Base-by-base conservation (phyloP, 2,113 vertebrate species). In the Cephalopholis sonnerati region DNA sequence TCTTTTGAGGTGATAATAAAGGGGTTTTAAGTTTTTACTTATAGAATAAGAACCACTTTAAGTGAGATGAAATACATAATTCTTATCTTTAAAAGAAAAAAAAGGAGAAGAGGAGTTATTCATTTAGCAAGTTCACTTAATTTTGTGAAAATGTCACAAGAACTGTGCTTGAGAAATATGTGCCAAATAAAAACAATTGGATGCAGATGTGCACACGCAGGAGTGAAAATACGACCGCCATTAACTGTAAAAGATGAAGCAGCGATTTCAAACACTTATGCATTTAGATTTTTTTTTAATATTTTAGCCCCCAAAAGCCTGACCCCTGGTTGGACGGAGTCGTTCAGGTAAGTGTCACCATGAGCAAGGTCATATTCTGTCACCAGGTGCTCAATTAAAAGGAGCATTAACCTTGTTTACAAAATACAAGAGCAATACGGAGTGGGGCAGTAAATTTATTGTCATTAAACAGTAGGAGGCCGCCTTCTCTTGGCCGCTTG, bases 401-500 rank as follows among this genome's bases (percentile, higher is more conserved):
- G 95, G 96, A 96, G 95, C 78, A 96, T 97, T 98, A 97, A 97
- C 96, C 97, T 98, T 98, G 96, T 98, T 98, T 98, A 97, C 96
- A 96, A 96, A 97, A 96, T 96, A 97, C 96, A 96, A 94, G 96
- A 95, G 95, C 96, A 95, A 96, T 97, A 96, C 94, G 94, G 96
- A 96, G 95, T 91, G 95, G 91, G 94, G 96, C 96, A 96, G 96
- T 97, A 97, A 97, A 97, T 97, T 94, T 96, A 95, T 96, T 97
- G 97, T 97, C 96, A 95, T 98, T 98, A 98, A 98, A 96, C 97
- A 97, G 97, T 95, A 95, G 96, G 96, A 95, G 93, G 95, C 96
- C 73, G 87, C 93, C 90, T 94, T 93, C 84, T 2, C 89, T 96
- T 98, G 97, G 97, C 97, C 93, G 95, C 76, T 91, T 96, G 96